phyloP scores from a whole-genome alignment of 1,140 invertebrate genomes.

The Aricia agestis region DNA sequence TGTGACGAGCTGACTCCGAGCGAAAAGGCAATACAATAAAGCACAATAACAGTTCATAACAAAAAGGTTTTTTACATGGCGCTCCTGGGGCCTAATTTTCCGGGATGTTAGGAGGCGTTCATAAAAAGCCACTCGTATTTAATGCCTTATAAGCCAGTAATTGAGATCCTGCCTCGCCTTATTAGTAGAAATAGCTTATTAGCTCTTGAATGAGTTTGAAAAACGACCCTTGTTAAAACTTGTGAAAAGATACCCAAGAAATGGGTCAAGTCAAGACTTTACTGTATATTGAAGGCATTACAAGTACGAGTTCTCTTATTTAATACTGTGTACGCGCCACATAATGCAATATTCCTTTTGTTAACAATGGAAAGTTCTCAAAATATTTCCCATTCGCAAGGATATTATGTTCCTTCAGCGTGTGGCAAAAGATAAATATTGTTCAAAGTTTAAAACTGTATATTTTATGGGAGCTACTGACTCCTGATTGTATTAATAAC shows the following conservation, averaged over 20 bases:
- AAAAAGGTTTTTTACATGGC: constrained; percentile 3
- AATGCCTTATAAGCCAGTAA: background rate
- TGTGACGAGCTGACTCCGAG: background rate
- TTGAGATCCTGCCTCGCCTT: background rate
- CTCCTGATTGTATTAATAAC: no score
- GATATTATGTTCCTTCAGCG: background rate
- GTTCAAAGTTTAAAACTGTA: background rate
- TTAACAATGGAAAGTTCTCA: background rate
- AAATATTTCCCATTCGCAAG: background rate
- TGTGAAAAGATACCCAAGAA: background rate
- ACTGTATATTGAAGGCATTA: constrained; percentile 4
- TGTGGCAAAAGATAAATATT: background rate
- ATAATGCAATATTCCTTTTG: constrained; percentile 1
- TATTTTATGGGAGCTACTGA: no score
- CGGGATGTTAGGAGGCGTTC: background rate
- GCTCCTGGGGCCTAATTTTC: background rate
- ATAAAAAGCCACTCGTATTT: constrained; percentile 2
- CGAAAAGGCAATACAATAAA: background rate
- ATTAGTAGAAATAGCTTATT: constrained; percentile 9
- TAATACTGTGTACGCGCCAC: background rate
- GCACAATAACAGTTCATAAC: background rate
- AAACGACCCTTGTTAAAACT: constrained; percentile 8
- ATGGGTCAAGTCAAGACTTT: constrained; percentile 14
- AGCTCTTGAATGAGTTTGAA: background rate
- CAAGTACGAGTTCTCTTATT: background rate